Conservation (phyloP, 2,888 invertebrate species). For the Drosophila emarginata region DNA sequence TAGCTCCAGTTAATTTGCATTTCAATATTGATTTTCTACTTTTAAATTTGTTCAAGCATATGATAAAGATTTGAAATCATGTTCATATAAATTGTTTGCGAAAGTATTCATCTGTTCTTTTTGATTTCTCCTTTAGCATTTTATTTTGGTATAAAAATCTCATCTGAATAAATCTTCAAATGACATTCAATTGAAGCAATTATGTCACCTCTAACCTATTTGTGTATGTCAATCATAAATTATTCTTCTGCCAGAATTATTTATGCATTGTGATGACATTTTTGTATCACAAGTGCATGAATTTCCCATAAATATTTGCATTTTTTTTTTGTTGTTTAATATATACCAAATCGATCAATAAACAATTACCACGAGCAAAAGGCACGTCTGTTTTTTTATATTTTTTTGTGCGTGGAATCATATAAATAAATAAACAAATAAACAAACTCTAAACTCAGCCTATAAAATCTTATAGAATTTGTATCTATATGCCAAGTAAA, state of each 20-base stretch:
- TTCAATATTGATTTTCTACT: not conserved
- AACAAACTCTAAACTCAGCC: slow-evolving; percentile 15
- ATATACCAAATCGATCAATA: slow-evolving; percentile 71
- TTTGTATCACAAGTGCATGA: slow-evolving; percentile 35
- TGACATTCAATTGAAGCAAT: slow-evolving; percentile 5
- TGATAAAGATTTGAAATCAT: not conserved
- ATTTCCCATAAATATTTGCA: slow-evolving; percentile 53
- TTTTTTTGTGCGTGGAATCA: slow-evolving; percentile 1
- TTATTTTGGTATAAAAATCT: not conserved
- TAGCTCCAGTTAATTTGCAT: no score
- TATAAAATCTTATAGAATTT: slow-evolving; percentile 42
- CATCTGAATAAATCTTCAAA: not conserved
- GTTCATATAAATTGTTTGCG: not conserved
- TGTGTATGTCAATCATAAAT: slow-evolving; percentile 32
- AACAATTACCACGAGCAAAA: slow-evolving; percentile 59
- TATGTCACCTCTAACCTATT: slow-evolving; percentile 5
- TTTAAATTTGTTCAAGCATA: not conserved
- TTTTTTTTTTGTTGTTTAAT: slow-evolving; percentile 29
- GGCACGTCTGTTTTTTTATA: not conserved
- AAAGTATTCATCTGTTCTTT: not conserved
- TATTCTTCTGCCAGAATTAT: slow-evolving; percentile 31
- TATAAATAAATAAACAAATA: slow-evolving; percentile 57
- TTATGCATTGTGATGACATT: slow-evolving; percentile 54
- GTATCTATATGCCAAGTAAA: slow-evolving; percentile 29
- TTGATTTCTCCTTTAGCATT: not conserved